Evolutionary conservation across 1,140 invertebrate genomes (phyloP), one percentile per base, ranked within the genome.

Genomic region (Pseudomyrmex flavicornis): DNA sequence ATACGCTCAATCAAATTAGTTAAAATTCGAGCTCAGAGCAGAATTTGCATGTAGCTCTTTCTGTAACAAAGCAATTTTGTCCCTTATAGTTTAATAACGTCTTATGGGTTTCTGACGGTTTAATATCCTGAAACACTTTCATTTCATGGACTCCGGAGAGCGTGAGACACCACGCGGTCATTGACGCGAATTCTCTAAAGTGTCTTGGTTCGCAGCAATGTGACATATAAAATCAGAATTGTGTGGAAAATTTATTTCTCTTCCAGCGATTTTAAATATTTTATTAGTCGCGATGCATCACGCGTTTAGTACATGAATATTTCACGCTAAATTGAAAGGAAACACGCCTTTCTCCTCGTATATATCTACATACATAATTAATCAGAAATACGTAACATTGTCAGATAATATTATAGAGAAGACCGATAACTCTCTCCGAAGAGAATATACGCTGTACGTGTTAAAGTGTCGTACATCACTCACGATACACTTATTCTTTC

Each of bases 81-180:
- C 54, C 76, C 50, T 80, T 70, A 70, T 22, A 22, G 22, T 80
- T 80, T 80, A 80, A 50, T 80, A 80, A 80, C 44, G 20, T 59
- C 54, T 70, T 80, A 61, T 22, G 54, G 15, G 54, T 80, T 80
- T 22, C 44, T 70, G n/a, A 72, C 54, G 66, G 54, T 80, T 80
- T 80, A 80, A 80, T 80, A 80, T 80, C 66, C 76, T 70, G 76
- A 80, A 80, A 80, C 66, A 72, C 54, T 70, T 72, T 80, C 66
- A 80, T 80, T 80, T 80, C 66, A 80, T 72, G 66, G 7, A 80
- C 76, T 72, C 54, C n/a, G 20, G 10, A 59, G 66, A 35, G 44
- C 70, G 35, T 12, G 10, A 56, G 61, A 79, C 54, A 17, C 35
- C 20, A 48, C 54, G 76, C 54, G 76, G 44, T 72, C 76, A 80